A percentile compares a stretch with the other conserved stretches of the same genome.
phyloP scores from a whole-genome alignment of 2,888 invertebrate genomes.

The Eurytoma californica region DNA sequence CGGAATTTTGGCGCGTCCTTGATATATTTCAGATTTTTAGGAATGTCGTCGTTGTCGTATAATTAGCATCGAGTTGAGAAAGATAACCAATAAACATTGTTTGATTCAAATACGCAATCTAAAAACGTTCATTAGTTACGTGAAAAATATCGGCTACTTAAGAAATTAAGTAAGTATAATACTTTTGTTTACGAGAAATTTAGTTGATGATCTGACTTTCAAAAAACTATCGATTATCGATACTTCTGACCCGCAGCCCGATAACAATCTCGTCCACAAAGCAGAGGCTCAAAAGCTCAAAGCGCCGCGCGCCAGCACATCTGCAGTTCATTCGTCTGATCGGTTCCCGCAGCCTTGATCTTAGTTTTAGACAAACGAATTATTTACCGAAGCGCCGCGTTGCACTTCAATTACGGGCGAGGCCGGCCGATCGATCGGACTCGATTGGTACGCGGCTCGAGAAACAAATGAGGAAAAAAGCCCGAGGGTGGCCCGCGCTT shows the following conservation, averaged over 20 bases:
- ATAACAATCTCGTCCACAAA: not conserved
- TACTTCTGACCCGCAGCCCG: not conserved
- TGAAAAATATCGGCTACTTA: too few species aligned
- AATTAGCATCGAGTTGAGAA: too few species aligned
- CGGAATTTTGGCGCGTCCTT: not conserved
- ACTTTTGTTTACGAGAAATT: too few species aligned
- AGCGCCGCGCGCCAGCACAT: not conserved
- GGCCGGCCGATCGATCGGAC: not conserved
- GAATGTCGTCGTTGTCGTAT: too few species aligned
- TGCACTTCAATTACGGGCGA: slow-evolving; percentile 29
- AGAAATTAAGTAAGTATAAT: too few species aligned
- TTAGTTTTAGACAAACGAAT: slow-evolving; percentile 27
- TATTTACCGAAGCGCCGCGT: not conserved
- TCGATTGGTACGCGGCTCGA: not conserved
- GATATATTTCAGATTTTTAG: too few species aligned
- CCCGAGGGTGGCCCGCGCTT: slow-evolving; percentile 8
- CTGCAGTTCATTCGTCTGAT: not conserved
- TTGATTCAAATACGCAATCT: too few species aligned
- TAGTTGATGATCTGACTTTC: too few species aligned
- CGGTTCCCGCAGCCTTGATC: not conserved
- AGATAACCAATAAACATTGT: too few species aligned
- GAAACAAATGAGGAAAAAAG: slow-evolving; percentile 30
- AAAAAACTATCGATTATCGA: not conserved
- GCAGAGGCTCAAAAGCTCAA: not conserved
- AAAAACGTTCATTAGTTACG: too few species aligned